Evolutionary conservation across 1,140 invertebrate species (phyloP), one percentile per base, ranked within the genome.

Genomic region (Pararge aegeria): DNA sequence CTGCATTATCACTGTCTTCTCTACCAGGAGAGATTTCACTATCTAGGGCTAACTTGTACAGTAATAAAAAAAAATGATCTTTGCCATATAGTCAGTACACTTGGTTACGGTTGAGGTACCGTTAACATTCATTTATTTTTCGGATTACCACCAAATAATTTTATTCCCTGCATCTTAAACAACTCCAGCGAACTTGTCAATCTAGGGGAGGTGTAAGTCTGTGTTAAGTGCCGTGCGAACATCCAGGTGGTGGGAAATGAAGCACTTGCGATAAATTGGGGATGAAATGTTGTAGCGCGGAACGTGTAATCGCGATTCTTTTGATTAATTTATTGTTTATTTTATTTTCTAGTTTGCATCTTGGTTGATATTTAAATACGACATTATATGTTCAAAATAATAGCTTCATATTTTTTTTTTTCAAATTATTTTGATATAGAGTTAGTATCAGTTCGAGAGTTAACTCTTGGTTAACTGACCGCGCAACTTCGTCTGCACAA

Each of bases 181-280:
- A 40, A 38, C 12, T 12, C 21, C 51, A n/a, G 51, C 37, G 19
- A 53, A 37, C 16, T 40, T 34, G 18, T 50, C 30, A 55, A 60
- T 55, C 51, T 24, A 44, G 29, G 37, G 21, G 61, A 20, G 56
- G 34, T 46, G 27, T 58, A 55, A 65, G 63, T 65, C 63, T 54
- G 51, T 7, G 61, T 52, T 73, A 73, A 76, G 73, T 73, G 71
- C 49, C 68, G 73, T 76, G 73, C 19, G 73, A 76, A 24, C 7
- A 1, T 10, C 18, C 73, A 76, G 61, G 64, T 73, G 73, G 56
- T 57, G 61, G 24, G 64, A 61, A 53, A 50, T 4, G 10, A 51
- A 34, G 29, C 65, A 63, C 65, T 65, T 59, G 67, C 29, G 19
- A 19, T 59, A 64, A 71, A 74, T 75, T 62, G 58, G 51, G 58